Percentiles rank a stretch among this genome's conserved stretches.
Evolutionary conservation across 2,888 invertebrate species (phyloP).

Genomic region (Cremastobaeus sp.): DNA sequence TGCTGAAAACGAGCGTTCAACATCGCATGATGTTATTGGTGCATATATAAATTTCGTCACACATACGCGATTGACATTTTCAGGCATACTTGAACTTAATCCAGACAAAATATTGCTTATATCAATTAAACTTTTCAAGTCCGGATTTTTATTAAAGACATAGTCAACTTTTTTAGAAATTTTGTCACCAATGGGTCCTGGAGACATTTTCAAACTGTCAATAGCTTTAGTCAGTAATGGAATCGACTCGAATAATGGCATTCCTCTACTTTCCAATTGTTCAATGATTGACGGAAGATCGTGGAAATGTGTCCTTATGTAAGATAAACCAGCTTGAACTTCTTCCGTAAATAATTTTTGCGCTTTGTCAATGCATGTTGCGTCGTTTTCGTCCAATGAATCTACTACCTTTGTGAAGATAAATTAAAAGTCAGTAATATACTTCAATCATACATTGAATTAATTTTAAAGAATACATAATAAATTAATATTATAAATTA

Average conservation of each 20-base stretch:
- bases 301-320: conserved; percentile 15
- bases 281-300: background rate
- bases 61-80: background rate
- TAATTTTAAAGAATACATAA: conserved; percentile 1
- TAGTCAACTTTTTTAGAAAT: conserved; percentile 10
- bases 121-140: conserved; percentile 5
- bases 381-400: conserved; percentile 14
- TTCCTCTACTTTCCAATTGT: conserved; percentile 14
- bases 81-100: background rate
- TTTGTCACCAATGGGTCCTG: conserved; percentile 9
- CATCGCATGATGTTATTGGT: conserved; percentile 12
- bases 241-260: background rate
- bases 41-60: conserved; percentile 17
- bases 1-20: conserved; percentile 13
- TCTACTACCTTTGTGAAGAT: conserved; percentile 14
- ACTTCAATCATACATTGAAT: background rate
- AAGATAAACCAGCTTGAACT: conserved; percentile 3
- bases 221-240: background rate
- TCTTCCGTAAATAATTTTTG: conserved; percentile 5
- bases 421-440: background rate
- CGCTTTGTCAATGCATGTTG: conserved; percentile 6
- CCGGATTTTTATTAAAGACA: conserved; percentile 13
- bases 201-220: background rate
- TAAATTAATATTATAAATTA: background rate
- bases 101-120: background rate